These are phyloP conservation scores for Pachydiplax longipennis DNA, from an alignment of 2,888 invertebrate genomes.

Conservation along the genomic window DNA sequence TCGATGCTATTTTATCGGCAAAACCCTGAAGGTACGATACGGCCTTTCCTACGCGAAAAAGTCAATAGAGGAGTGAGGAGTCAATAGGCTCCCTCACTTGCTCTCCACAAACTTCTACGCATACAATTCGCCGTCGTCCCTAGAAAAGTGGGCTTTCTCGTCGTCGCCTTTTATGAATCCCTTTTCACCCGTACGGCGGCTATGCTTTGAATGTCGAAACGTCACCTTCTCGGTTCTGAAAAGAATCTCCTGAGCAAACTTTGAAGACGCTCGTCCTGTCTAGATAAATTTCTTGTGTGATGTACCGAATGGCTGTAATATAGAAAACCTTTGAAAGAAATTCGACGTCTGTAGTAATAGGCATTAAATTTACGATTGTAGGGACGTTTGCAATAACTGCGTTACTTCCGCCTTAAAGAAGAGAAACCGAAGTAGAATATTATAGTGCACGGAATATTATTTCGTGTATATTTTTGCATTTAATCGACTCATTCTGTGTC, in stretches of 20 bases:
- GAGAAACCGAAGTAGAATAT: too few species aligned
- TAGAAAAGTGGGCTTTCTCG: background rate
- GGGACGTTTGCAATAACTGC: too few species aligned
- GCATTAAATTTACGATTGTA: too few species aligned
- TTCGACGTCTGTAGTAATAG: too few species aligned
- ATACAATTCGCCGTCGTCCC: background rate
- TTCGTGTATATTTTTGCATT: too few species aligned
- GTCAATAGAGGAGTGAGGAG: background rate
- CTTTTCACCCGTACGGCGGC: background rate
- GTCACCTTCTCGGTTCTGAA: background rate
- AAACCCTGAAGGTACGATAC: background rate
- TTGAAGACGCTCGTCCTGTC: too few species aligned
- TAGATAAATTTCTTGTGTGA: too few species aligned
- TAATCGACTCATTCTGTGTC: too few species aligned
- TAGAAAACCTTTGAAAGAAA: too few species aligned
- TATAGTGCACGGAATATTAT: too few species aligned
- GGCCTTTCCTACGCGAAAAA: background rate
- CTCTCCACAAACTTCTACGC: background rate
- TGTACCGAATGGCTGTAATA: too few species aligned
- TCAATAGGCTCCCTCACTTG: background rate
- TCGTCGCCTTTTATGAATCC: background rate
- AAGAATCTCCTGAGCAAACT: background rate
- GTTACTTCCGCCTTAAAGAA: too few species aligned
- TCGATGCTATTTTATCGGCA: background rate
- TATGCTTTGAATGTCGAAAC: background rate